Evolutionary conservation across 2,888 invertebrate genomes (phyloP), one percentile per base, ranked within the genome.

Genomic region (Hedya salicella): DNA sequence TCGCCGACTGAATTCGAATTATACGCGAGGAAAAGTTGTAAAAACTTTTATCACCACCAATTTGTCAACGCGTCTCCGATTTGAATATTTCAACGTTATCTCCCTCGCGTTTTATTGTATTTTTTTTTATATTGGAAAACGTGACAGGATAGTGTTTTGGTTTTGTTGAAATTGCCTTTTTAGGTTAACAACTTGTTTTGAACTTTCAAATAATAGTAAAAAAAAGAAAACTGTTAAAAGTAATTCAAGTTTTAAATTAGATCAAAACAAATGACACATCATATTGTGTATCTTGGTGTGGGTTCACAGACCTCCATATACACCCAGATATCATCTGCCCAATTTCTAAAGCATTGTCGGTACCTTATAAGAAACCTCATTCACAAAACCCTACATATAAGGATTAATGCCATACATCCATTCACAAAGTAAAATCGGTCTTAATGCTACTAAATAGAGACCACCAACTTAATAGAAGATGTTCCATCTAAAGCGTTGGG

Each of bases 21-120:
- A 70, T 70, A 77, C 52, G 59, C 52, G 44, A 59, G 64, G 59
- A 59, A 53, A 63, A 77, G 78, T 73, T 78, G 79, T 78, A 76
- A 80, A 77, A 79, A 75, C 48, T 66, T 80, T 78, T 81, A 82
- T 81, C 78, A 78, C 69, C 67, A 62, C 72, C 78, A 70, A 81
- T 83, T 80, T 79, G 80, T 83, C 82, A 78, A 70, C 77, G 75
- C 73, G 70, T 68, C 72, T 62, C 72, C 72, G 73, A 77, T 79
- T 76, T 76, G 75, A 77, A 78, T 79, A 75, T 74, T 72, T 70
- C 69, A 71, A 69, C 70, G 65, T 70, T 70, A 48, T 63, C 40
- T 60, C 60, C 68, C 56, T 49, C 62, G 57, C 56, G 62, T 54
- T 68, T 61, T 68, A 65, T 65, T 68, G 68, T 65, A 61, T 57